Evolutionary conservation across 2,113 vertebrate genomes (phyloP), one percentile per base, ranked within the genome.

Genomic region (Takifugu bimaculatus): DNA sequence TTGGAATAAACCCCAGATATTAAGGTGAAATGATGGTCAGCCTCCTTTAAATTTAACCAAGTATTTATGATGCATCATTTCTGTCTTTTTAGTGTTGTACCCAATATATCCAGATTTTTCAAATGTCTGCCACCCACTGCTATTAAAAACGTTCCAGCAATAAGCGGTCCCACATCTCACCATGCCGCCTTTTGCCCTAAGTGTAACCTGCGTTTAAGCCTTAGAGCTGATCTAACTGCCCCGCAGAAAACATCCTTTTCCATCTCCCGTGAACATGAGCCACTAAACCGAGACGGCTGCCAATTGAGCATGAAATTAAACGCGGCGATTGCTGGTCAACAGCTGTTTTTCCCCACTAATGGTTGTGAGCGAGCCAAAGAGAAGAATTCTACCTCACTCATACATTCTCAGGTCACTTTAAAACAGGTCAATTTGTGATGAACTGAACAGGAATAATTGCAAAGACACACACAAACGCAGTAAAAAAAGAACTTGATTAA

Each of bases 251-350:
- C 15, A 54, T 26, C 11, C 63, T 47, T 45, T 26, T 13, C 35
- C 35, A 39, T 39, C 35, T 39, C 35, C 35, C 11, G 35, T 29
- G 62, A 43, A 45, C 42, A n/a, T 1, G 54, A 72, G 59, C 64
- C 52, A 51, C 50, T 69, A 28, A 7, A 28, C 44, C 28, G 49
- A 13, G 48, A 65, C 55, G 3, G 54, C 69, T 50, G 49, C 52
- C 6, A 6, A 42, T 45, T 65, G 45, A 70, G 71, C 39, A n/a
- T 64, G 58, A 77, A 61, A 77, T 61, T 55, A 54, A 63, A 53
- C 51, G 20, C 43, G 50, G 29, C 7, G 9, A 54, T 27, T 54
- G 60, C 56, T 56, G 63, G 51, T 63, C 49, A 48, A 43, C 50
- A 54, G 28, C 29, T 27, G 26, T 51, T 26, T 54, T 39, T 7